These are phyloP conservation scores for Arvicanthis niloticus DNA, from an alignment of 2,113 vertebrate genomes.

Conservation along the genomic window DNA sequence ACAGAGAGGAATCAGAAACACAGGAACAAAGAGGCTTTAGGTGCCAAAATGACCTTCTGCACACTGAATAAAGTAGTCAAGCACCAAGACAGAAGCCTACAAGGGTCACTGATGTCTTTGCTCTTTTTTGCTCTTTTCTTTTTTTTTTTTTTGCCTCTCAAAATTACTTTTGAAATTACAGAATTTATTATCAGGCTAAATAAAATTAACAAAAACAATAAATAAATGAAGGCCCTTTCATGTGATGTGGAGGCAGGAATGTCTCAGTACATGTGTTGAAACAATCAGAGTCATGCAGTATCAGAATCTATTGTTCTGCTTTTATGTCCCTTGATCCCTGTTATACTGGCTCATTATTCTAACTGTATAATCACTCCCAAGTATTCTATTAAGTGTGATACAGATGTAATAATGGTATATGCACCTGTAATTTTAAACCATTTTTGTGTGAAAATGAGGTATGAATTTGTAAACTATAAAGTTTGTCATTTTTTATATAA, in stretches of 20 bases:
- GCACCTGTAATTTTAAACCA: not conserved
- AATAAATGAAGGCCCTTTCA: not conserved
- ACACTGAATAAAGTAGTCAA: not conserved
- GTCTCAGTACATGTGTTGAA: not conserved
- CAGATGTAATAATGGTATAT: not conserved
- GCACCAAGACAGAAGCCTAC: not conserved
- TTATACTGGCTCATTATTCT: not conserved
- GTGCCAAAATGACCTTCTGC: constrained; percentile 35
- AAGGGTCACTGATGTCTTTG: not conserved
- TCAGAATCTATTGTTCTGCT: not conserved
- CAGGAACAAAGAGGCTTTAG: constrained; percentile 28
- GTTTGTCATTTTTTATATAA: constrained; percentile 18
- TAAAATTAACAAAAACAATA: not conserved
- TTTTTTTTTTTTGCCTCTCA: not conserved
- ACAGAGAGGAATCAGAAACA: constrained; percentile 1
- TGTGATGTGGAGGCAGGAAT: not conserved
- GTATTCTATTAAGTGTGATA: not conserved
- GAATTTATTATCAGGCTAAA: not conserved
- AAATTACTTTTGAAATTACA: not conserved
- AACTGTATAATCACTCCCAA: not conserved
- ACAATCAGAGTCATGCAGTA: not conserved
- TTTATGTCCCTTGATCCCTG: not conserved
- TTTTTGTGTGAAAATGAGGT: not conserved
- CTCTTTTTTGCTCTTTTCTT: not conserved
- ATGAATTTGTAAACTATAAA: not conserved